Percentiles rank a stretch among this genome's conserved stretches.
These are phyloP conservation scores for Stomatorhinus walkeri DNA, from an alignment of 2,797 vertebrate species.

Conservation along the genomic window DNA sequence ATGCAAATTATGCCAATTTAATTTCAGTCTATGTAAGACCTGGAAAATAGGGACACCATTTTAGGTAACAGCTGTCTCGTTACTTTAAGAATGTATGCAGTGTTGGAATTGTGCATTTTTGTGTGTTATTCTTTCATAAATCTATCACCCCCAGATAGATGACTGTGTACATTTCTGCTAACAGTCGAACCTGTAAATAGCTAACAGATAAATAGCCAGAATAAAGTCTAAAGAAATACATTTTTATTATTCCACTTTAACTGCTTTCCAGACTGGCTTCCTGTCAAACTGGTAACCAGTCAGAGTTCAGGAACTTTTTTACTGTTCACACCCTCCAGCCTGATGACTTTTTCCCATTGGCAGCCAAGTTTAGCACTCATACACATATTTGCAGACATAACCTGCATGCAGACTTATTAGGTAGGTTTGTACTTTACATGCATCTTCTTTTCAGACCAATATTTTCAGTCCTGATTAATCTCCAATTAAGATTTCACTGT, in stretches of 20 bases:
- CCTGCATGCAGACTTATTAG: background rate
- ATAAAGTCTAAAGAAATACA: background rate
- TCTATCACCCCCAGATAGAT: background rate
- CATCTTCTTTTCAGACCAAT: background rate
- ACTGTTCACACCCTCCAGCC: background rate
- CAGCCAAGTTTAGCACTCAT: background rate
- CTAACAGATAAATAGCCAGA: background rate
- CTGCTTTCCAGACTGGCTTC: background rate
- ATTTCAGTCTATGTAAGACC: background rate
- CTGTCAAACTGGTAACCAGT: background rate
- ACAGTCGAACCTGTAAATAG: background rate
- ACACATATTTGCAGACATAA: background rate
- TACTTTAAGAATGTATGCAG: background rate
- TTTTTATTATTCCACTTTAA: background rate
- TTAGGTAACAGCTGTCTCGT: background rate
- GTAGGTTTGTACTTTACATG: background rate
- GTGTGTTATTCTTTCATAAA: background rate
- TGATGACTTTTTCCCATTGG: background rate
- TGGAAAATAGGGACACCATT: background rate
- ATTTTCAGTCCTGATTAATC: background rate
- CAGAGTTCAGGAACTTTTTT: background rate
- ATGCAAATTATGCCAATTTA: background rate
- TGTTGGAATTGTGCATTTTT: background rate
- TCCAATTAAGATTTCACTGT: background rate
- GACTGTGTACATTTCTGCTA: background rate